These are phyloP conservation scores for Alligator sinensis DNA, from an alignment of 2,113 vertebrate genomes.

Conservation along the genomic window DNA sequence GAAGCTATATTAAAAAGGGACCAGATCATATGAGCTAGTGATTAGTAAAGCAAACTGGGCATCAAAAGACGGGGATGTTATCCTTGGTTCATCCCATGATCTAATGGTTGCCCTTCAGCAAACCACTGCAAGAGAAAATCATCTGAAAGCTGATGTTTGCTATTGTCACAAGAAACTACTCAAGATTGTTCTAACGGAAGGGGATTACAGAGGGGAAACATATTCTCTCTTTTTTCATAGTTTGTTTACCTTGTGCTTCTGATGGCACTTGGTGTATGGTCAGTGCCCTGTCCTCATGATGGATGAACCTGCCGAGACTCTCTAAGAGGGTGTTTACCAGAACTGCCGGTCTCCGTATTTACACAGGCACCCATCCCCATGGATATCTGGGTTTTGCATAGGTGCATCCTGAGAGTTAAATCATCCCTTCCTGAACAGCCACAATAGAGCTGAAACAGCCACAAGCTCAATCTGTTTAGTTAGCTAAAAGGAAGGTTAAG, in stretches of 20 bases:
- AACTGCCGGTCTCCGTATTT: constrained; percentile 33
- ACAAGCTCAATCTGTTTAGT: constrained; percentile 16
- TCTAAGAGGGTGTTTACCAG: constrained; percentile 53
- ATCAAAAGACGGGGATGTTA: accelerated
- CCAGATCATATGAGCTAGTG: neutral
- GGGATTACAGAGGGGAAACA: neutral
- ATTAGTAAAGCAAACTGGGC: neutral
- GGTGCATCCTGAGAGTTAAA: constrained; percentile 41
- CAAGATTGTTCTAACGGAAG: constrained; percentile 21
- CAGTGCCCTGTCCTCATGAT: neutral
- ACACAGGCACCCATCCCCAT: constrained; percentile 52
- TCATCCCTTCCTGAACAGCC: constrained; percentile 51
- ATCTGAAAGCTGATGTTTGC: neutral
- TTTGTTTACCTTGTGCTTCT: constrained; percentile 55
- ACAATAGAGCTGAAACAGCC: constrained; percentile 21
- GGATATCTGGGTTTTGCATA: constrained; percentile 50
- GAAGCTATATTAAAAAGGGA: neutral
- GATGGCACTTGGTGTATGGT: constrained; percentile 33
- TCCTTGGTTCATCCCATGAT: neutral
- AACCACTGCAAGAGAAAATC: constrained; percentile 28
- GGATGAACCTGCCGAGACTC: constrained; percentile 53
- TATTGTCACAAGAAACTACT: neutral
- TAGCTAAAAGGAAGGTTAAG: constrained; percentile 51
- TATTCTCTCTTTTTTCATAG: constrained; percentile 1
- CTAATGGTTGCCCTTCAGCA: neutral